Base-by-base conservation (phyloP, 2,113 vertebrate species). In the Planiliza haematocheilus region DNA sequence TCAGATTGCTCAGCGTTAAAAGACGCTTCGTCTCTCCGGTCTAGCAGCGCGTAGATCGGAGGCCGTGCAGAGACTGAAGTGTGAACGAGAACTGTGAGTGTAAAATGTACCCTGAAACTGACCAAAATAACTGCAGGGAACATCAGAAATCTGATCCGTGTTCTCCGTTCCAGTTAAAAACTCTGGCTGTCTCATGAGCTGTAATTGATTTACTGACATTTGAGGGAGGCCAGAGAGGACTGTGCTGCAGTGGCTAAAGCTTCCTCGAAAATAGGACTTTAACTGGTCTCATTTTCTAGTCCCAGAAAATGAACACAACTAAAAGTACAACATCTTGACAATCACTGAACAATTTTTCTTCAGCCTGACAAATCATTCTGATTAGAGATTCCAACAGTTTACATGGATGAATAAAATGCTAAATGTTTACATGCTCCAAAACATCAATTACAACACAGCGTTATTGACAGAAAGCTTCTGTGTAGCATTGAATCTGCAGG, bases 191-290 rank as follows among this genome's bases (percentile, higher is more conserved):
- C 4, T 34, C 17, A 1, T 52, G 14, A 65, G 64, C 65, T 50
- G 55, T 4, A 14, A 61, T 71, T 67, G 67, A 82, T 82, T 72
- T 43, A 21, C 55, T 67, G 73, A 55, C 49, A 48, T 63, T 41
- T 50, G 24, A 7, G 14, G n/a, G 39, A 34, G 41, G 46, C 45
- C 58, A 18, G 59, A 60, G 72, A 41, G 53, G 24, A 9, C 65
- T 70, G 57, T 17, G 37, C 18, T 21, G 77, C 78, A 65, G 71
- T 1, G 53, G 34, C 13, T 50, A 24, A 53, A 38, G 20, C 39
- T n/a, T 10, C 18, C 30, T 21, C 10, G 12, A 52, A 70, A 37
- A 75, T n/a, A 20, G 70, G 65, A 20, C 77, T 39, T 38, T 34
- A n/a, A n/a, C n/a, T n/a, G n/a, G n/a, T n/a, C n/a, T n/a, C n/a